A percentile compares a stretch with the other conserved stretches of the same genome.
These are phyloP conservation scores for Dolichopus griseipennis DNA, from an alignment of 2,888 invertebrate species.

Conservation along the genomic window DNA sequence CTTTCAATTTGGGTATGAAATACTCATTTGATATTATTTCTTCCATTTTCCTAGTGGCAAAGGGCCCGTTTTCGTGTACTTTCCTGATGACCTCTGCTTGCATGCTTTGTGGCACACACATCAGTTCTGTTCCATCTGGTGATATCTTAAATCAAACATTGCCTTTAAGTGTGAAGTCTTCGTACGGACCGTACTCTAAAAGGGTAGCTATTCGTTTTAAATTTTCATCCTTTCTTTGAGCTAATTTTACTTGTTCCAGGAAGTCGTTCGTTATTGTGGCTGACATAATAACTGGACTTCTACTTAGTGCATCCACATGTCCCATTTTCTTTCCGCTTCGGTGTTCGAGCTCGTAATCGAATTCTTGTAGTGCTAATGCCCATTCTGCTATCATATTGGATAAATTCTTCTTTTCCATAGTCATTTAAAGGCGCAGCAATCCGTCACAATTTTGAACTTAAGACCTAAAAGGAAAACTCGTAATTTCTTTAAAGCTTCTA, in stretches of 20 bases:
- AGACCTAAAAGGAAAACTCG: constrained; percentile 11
- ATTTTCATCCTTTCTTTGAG: not conserved
- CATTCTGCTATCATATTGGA: constrained; percentile 13
- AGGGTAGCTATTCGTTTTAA: not conserved
- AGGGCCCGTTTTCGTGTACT: not conserved
- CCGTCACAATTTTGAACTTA: constrained; percentile 12
- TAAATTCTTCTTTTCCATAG: constrained; percentile 16
- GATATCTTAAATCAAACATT: too few relatives aligned
- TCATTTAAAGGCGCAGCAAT: constrained; percentile 14
- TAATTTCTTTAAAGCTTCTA: constrained; percentile 12
- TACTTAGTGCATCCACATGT: constrained; percentile 23
- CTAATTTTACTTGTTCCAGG: not conserved
- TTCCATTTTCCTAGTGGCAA: not conserved
- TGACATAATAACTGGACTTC: constrained; percentile 15
- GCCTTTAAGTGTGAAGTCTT: not conserved
- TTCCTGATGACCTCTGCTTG: too few relatives aligned
- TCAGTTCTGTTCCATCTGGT: too few relatives aligned
- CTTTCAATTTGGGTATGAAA: not conserved
- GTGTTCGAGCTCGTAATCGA: constrained; percentile 21
- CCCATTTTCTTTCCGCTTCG: too few relatives aligned
- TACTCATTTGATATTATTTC: not conserved
- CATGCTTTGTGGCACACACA: too few relatives aligned
- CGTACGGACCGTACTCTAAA: not conserved
- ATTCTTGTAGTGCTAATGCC: constrained; percentile 13
- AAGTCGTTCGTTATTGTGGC: not conserved